Evolutionary conservation across 2,113 vertebrate genomes (phyloP).

Genomic region (Tragelaphus buxtoni): DNA sequence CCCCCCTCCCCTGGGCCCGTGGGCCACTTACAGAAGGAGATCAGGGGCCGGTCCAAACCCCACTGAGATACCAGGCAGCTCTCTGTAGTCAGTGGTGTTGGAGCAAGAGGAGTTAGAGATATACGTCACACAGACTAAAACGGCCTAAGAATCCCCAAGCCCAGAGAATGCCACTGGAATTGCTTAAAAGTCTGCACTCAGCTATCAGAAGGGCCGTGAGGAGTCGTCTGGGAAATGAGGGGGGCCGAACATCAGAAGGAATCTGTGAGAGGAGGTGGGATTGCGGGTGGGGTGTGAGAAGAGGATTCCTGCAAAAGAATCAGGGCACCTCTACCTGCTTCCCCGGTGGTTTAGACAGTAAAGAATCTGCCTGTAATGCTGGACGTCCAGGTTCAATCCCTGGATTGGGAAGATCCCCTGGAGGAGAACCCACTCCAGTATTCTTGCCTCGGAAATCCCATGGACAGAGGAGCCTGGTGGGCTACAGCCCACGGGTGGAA

Average conservation of each 20-base stretch:
- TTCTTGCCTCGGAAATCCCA: neutral
- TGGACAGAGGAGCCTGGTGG: neutral
- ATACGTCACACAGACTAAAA: rapidly evolving
- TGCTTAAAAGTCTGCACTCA: rapidly evolving
- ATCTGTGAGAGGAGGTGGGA: neutral
- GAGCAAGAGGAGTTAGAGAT: neutral
- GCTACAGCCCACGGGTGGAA: neutral
- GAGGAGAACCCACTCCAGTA: neutral
- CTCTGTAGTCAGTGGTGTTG: rapidly evolving
- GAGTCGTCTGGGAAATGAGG: rapidly evolving
- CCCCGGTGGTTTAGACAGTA: neutral
- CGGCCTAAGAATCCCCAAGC: too few relatives aligned
- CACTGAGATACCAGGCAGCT: rapidly evolving
- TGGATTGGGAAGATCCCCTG: neutral
- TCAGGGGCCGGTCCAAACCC: rapidly evolving
- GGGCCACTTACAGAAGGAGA: too few relatives aligned
- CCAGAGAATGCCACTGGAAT: rapidly evolving
- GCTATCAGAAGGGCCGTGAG: rapidly evolving
- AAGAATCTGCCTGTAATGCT: neutral
- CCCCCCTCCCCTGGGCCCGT: rapidly evolving
- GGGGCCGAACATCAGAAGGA: rapidly evolving
- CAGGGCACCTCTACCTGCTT: rapidly evolving
- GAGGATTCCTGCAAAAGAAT: neutral
- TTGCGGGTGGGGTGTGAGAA: rapidly evolving
- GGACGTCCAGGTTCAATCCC: neutral